Base-by-base conservation (phyloP, 37 sponge, comb jelly and placozoan species). In the Bolinopsis microptera region DNA sequence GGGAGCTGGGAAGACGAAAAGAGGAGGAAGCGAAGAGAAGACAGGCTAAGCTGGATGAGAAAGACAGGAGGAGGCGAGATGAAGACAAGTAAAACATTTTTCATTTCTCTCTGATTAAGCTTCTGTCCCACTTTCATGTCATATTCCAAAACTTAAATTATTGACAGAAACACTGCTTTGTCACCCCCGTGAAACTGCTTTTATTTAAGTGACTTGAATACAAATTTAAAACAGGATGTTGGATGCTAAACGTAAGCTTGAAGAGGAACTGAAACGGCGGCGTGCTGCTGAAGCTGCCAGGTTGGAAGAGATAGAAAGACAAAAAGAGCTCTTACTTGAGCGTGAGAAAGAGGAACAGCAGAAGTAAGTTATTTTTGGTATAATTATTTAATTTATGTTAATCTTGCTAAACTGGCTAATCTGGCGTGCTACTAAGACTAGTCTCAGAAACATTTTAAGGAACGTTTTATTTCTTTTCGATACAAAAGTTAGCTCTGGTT, bases 251-350 rank as follows among this genome's bases (percentile, higher is more conserved):
- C 40, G 90, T 40, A 39, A 38, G 90, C 61, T 86, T 0, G 90
- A 86, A 25, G 90, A 86, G 39, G 90, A 86, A 38, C 61, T 86
- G 0, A 86, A 30, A 27, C n/a, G 90, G 61, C 40, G 90, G 16
- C 41, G 90, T 5, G 90, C 34, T 28, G 90, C 90, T 0, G 90
- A 86, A 26, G 90, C 90, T 3, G 90, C 90, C n/a, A 35, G 90
- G 13, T 27, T 86, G n/a, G 90, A 35, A n/a, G 90, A 86, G 61
- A 86, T 86, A 41, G 90, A 86, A 48, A 35, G 90, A 86, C 90
- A 86, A 48, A 86, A 86, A 86, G 48, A 86, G 61, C 90, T 86
- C 0, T 40, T 39, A 30, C 2, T 86, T 16, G 90, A 86, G 90
- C 8, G 90, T 2, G 36, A 86, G 90, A 86, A 40, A 40, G 90